A percentile compares a stretch with the other conserved stretches of the same genome.
Evolutionary conservation across 1,140 invertebrate genomes (phyloP).

Genomic region (Ylistrum balloti): DNA sequence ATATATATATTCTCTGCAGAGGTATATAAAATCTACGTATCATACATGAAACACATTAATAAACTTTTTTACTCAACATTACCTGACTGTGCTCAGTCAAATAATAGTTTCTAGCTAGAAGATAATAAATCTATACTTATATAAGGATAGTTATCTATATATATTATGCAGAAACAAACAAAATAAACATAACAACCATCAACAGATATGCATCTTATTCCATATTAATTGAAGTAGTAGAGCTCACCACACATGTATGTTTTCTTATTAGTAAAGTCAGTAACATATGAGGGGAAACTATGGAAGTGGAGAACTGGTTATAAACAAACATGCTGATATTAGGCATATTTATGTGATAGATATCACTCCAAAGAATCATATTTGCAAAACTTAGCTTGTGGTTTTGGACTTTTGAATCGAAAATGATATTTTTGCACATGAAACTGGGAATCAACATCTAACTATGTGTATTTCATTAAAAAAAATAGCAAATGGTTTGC

Average conservation of each 20-base stretch:
- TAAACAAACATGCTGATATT: too few species aligned
- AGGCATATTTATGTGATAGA: neutral
- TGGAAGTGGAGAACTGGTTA: too few species aligned
- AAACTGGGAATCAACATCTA: neutral
- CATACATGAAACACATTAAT: neutral
- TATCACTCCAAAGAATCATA: neutral
- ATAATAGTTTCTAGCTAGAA: neutral
- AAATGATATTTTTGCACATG: neutral
- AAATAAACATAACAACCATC: conserved; percentile 27
- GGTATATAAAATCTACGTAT: neutral
- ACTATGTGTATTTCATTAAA: neutral
- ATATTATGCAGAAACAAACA: conserved; percentile 21
- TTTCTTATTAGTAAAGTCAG: too few species aligned
- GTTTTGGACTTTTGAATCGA: neutral
- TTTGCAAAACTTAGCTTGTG: too few species aligned
- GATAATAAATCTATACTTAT: conserved; percentile 25
- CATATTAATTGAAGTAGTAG: neutral
- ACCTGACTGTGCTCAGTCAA: neutral
- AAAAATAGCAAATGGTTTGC: neutral
- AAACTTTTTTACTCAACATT: neutral
- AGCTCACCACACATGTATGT: too few species aligned
- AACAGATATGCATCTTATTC: neutral
- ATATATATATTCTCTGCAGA: conserved; percentile 32
- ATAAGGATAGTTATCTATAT: conserved; percentile 11
- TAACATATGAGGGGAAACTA: neutral